Percentiles rank a stretch among this genome's conserved stretches.
These are phyloP conservation scores for Paralinhomoeus sp. DNA, from an alignment of 2,888 invertebrate species.

Conservation along the genomic window DNA sequence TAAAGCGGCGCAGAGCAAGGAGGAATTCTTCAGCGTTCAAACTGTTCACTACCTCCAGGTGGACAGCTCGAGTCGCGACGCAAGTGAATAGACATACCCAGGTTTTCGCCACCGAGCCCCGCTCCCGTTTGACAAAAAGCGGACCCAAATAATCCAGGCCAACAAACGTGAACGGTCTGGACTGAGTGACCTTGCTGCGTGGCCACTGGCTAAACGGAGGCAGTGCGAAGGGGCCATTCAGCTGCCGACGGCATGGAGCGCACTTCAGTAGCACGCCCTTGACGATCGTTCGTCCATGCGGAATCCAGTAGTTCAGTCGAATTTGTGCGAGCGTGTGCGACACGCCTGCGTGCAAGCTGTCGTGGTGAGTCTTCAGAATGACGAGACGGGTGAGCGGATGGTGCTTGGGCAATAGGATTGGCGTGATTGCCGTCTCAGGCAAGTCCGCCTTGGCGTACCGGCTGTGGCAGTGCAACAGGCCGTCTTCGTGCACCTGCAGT, in stretches of 20 bases:
- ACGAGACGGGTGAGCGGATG: not conserved
- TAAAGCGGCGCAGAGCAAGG: conserved; percentile 17
- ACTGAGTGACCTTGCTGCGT: not conserved
- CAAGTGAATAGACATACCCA: conserved; percentile 25
- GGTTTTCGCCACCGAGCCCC: conserved; percentile 9
- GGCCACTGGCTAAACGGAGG: not conserved
- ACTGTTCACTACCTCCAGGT: conserved; percentile 20
- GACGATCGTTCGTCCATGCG: not conserved
- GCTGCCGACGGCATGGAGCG: not conserved
- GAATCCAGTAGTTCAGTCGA: not conserved
- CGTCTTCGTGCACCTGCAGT: not conserved
- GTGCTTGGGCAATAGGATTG: not conserved
- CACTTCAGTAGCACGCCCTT: not conserved
- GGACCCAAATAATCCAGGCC: conserved; percentile 1
- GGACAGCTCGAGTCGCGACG: conserved; percentile 22
- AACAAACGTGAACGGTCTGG: not conserved
- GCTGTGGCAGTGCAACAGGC: not conserved
- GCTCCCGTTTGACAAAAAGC: conserved; percentile 12
- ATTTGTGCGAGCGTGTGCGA: not conserved
- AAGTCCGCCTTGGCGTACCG: not conserved
- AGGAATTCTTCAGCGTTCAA: conserved; percentile 19
- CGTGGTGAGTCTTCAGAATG: not conserved
- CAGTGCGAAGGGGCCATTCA: not conserved
- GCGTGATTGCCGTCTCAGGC: not conserved
- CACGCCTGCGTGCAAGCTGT: not conserved